Percentiles rank a stretch among this genome's conserved stretches.
Conservation (phyloP, 2,888 invertebrate species). For the Parasteatoda lunata region DNA sequence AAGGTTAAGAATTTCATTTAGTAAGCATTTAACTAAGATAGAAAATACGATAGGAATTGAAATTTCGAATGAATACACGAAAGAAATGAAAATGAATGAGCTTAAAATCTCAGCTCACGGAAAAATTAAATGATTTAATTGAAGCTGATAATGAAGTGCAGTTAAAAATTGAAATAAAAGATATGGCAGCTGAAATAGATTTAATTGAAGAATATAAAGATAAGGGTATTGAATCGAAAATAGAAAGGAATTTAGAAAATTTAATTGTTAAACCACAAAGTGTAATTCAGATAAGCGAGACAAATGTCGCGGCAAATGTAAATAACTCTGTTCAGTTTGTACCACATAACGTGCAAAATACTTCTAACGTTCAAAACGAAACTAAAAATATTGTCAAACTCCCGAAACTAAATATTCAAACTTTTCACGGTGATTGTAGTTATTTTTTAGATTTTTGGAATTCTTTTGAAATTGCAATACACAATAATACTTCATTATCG, state of each 20-base stretch:
- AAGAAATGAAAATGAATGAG: conserved; percentile 1
- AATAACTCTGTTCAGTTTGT: too few species aligned
- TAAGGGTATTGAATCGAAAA: neutral
- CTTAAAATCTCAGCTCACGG: conserved; percentile 15
- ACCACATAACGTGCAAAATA: too few species aligned
- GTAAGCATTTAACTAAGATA: neutral
- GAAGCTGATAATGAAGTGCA: neutral
- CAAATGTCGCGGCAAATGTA: too few species aligned
- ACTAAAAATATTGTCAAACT: conserved; percentile 13
- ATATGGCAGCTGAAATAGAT: neutral
- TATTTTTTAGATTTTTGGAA: conserved; percentile 25
- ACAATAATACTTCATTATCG: neutral
- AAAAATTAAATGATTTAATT: conserved; percentile 2
- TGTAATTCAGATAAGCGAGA: neutral
- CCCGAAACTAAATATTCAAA: conserved; percentile 17
- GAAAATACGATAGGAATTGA: neutral
- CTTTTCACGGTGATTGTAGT: conserved; percentile 20
- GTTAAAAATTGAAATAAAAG: conserved; percentile 5
- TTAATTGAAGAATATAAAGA: neutral
- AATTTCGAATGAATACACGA: neutral
- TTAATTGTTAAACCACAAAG: conserved; percentile 7
- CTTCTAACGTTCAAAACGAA: neutral
- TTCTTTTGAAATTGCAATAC: conserved; percentile 28
- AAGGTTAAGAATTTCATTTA: neutral
- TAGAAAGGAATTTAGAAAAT: neutral